Evolutionary conservation across 2,888 invertebrate species (phyloP).

Genomic region (Nycteola revayana): DNA sequence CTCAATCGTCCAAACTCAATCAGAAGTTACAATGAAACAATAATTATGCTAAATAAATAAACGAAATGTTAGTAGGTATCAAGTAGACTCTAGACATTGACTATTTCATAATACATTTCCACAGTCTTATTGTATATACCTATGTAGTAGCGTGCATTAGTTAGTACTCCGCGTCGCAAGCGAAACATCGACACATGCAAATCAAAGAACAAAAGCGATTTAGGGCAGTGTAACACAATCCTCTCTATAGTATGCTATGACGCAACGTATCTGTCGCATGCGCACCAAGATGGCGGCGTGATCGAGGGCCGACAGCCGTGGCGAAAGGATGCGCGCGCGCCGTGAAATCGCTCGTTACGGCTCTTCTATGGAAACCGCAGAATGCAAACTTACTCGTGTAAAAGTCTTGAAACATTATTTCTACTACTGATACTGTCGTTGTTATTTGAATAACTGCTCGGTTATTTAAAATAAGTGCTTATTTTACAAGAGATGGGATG

Average conservation of each 20-base stretch:
- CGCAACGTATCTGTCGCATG: conserved; percentile 70
- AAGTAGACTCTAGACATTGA: no score
- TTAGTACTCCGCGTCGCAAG: not conserved
- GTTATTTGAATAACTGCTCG: no score
- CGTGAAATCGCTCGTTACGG: conserved; percentile 73
- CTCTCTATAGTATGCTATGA: conserved; percentile 61
- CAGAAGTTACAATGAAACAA: no score
- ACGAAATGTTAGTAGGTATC: no score
- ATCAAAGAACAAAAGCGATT: conserved; percentile 67
- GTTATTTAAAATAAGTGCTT: no score
- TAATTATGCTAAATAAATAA: no score
- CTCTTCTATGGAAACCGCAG: conserved; percentile 35
- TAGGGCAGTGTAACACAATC: conserved; percentile 77
- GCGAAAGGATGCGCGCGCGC: conserved; percentile 75
- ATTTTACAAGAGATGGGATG: no score
- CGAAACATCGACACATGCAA: conserved; percentile 46
- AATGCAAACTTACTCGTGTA: conserved; percentile 1
- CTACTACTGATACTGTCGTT: no score
- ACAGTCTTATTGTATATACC: not conserved
- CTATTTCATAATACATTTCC: no score
- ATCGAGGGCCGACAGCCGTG: conserved; percentile 69
- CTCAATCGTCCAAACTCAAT: no score
- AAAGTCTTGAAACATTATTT: conserved; percentile 6
- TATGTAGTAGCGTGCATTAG: no score
- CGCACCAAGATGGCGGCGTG: conserved; percentile 57